These are phyloP conservation scores for Drosophila anceps DNA, from an alignment of 2,888 invertebrate genomes.

Conservation along the genomic window DNA sequence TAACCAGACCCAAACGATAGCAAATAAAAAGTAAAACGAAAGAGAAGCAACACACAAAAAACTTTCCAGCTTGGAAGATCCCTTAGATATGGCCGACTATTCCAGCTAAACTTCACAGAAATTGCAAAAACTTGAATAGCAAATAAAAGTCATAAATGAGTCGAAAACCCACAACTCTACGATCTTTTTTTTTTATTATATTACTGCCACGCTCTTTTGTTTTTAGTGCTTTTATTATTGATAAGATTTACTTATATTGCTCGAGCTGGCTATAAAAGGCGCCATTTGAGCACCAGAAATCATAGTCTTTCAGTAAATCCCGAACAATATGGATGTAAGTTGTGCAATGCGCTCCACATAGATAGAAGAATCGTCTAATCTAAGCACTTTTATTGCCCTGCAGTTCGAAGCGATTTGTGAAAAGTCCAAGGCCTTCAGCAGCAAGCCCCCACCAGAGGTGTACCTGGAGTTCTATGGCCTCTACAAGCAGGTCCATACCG, in stretches of 20 bases:
- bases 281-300: constrained; percentile 29
- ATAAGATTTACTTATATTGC: constrained; percentile 66
- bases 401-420: constrained; percentile 68
- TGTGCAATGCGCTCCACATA: constrained; percentile 5
- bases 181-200: constrained; percentile 1
- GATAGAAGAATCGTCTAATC: constrained; percentile 11
- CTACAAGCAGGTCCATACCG: constrained; percentile 93
- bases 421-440: constrained; percentile 89
- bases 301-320: constrained; percentile 56
- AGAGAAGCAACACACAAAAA: constrained; percentile 11
- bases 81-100: not conserved
- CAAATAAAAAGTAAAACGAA: constrained; percentile 9
- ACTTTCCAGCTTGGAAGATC: constrained; percentile 31
- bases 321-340: constrained; percentile 69
- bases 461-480: constrained; percentile 93
- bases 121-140: constrained; percentile 3
- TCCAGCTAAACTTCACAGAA: not conserved
- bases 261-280: constrained; percentile 56
- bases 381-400: constrained; percentile 9
- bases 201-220: not conserved
- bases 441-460: constrained; percentile 92
- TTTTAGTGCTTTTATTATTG: constrained; percentile 19
- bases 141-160: constrained; percentile 18
- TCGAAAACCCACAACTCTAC: not conserved
- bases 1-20: constrained; percentile 26